These are phyloP conservation scores for Pseudobourletiella spinata DNA, from an alignment of 1,140 invertebrate species.

Conservation along the genomic window DNA sequence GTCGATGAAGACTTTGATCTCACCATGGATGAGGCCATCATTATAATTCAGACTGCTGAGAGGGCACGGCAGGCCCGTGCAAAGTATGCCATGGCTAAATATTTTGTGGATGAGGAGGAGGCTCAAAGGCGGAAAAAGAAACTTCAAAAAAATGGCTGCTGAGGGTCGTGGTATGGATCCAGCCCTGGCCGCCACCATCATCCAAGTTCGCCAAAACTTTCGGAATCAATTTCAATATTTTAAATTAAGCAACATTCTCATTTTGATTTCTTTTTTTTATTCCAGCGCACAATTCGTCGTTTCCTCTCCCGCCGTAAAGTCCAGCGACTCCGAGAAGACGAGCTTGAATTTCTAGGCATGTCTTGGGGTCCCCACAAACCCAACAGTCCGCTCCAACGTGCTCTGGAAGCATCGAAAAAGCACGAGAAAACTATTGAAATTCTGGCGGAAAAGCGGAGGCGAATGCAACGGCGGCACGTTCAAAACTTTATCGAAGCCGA, in stretches of 20 bases:
- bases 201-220: slow-evolving; percentile 42
- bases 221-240: background rate
- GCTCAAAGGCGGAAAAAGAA: slow-evolving; percentile 43
- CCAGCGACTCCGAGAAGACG: slow-evolving; percentile 15
- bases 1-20: background rate
- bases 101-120: slow-evolving; percentile 19
- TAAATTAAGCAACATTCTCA: no score
- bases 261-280: no score
- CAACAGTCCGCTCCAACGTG: background rate
- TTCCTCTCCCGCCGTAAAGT: slow-evolving; percentile 25
- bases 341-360: slow-evolving; percentile 19
- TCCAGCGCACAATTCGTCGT: background rate
- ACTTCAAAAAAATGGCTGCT: slow-evolving; percentile 31
- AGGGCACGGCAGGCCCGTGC: slow-evolving; percentile 75
- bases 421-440: background rate
- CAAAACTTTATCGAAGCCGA: slow-evolving; percentile 14
- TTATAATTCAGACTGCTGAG: slow-evolving; percentile 77
- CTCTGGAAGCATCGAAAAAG: background rate
- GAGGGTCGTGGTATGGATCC: background rate
- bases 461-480: slow-evolving; percentile 4
- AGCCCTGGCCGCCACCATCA: slow-evolving; percentile 55
- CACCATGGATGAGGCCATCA: background rate
- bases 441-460: background rate
- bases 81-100: slow-evolving; percentile 40
- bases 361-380: background rate